Conservation (phyloP, 2,797 vertebrate species). For the Phoxinus dragarum region DNA sequence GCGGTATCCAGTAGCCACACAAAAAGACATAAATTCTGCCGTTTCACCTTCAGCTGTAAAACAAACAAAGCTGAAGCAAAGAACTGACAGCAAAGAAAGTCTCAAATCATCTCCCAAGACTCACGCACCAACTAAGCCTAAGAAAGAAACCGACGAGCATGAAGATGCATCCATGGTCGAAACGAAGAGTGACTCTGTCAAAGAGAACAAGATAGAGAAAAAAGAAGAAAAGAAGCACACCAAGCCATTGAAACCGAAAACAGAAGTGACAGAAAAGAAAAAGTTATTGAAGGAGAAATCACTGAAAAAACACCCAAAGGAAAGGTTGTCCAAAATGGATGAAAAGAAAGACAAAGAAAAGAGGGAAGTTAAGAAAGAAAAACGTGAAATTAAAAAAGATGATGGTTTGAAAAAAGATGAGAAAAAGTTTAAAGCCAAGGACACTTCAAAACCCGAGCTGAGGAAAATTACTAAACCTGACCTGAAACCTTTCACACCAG, state of each 20-base stretch:
- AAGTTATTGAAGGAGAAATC: constrained; percentile 91
- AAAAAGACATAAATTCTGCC: constrained; percentile 90
- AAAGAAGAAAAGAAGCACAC: constrained; percentile 83
- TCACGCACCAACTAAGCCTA: constrained; percentile 79
- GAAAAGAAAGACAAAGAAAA: constrained; percentile 99
- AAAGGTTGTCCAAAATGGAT: constrained; percentile 91
- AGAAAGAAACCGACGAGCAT: constrained; percentile 85
- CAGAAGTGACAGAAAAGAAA: constrained; percentile 91
- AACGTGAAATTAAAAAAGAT: constrained; percentile 89
- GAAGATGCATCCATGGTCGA: constrained; percentile 83
- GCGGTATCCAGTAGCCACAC: constrained; percentile 92
- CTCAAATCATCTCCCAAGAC: constrained; percentile 91
- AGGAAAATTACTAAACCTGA: constrained; percentile 93
- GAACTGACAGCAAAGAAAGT: constrained; percentile 97
- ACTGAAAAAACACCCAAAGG: constrained; percentile 91
- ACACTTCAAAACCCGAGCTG: constrained; percentile 84
- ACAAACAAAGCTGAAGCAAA: constrained; percentile 95
- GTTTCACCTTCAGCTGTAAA: constrained; percentile 85
- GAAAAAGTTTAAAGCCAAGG: constrained; percentile 91
- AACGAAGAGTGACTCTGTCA: constrained; percentile 84
- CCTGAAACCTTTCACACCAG: constrained; percentile 94
- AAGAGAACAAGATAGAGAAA: constrained; percentile 85
- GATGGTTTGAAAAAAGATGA: constrained; percentile 90
- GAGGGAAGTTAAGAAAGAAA: constrained; percentile 92
- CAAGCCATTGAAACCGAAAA: constrained; percentile 84